Evolutionary conservation across 2,113 vertebrate species (phyloP), one percentile per base, ranked within the genome.

Genomic region (Cavia aperea): DNA sequence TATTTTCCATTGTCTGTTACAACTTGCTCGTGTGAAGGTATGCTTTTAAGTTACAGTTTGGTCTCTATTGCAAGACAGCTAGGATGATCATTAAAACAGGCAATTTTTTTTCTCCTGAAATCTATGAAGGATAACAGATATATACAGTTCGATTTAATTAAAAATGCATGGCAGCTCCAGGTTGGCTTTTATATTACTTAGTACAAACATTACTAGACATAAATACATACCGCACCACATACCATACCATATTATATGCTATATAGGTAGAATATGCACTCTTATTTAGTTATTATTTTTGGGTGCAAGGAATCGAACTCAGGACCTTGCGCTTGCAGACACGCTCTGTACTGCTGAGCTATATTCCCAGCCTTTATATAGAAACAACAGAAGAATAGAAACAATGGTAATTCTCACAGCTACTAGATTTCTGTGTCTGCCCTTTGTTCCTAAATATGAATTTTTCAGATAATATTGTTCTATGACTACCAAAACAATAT

Each of bases 1-100:
- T 63, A 89, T 94, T 96, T 97, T 93, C 95, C 91, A 96, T 77
- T 94, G 86, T 96, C 95, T 97, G 73, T 86, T 95, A 75, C 70
- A 89, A 63, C 93, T 95, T 95, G 94, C 84, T 94, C 91, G 66
- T n/a, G 21, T 54, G n/a, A 15, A 33, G 33, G 51, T 78, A 60
- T 36, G 31, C 23, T 94, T 94, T 82, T 78, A 89, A 96, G 90
- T 86, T 95, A 89, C 78, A 84, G 88, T 94, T 96, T 96, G 86
- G 97, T 95, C 94, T 93, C 75, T 89, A 51, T 79, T 90, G 14
- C 63, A 94, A 66, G 92, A 8, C 68, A 92, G 51, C 12, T 54
- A 54, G 63, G 79, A 83, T 89, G 93, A 97, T 95, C 91, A 93
- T 73, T 93, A 93, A 93, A 92, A 26, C 90, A 91, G 87, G 81